Conservation (phyloP, 2,888 invertebrate species). For the Anoplius nigerrimus region DNA sequence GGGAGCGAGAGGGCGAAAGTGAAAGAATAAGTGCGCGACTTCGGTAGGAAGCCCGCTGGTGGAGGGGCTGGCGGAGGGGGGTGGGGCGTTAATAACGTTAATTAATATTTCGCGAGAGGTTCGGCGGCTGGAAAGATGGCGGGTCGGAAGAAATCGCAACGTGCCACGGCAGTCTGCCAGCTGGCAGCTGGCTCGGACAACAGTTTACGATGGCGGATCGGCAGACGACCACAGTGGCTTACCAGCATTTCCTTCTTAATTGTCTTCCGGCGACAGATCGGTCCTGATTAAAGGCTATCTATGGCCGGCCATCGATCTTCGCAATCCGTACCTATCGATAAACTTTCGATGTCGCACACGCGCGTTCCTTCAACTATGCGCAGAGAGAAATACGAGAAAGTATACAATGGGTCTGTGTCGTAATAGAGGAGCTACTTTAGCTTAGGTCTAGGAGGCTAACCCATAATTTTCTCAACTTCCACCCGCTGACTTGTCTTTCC, state of each 20-base stretch:
- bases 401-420: no score
- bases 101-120: conserved; percentile 79
- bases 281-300: no score
- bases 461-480: no score
- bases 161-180: conserved; percentile 70
- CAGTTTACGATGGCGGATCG: conserved; percentile 30
- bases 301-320: no score
- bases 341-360: no score
- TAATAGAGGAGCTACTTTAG: no score
- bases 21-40: conserved; percentile 10
- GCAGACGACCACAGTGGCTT: conserved; percentile 20
- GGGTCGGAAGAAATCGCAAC: conserved; percentile 40
- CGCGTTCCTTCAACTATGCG: no score
- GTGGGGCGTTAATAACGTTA: conserved; percentile 79
- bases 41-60: conserved; percentile 31
- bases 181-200: conserved; percentile 61
- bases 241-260: conserved; percentile 19
- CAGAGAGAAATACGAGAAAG: no score
- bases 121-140: conserved; percentile 63
- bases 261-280: neutral
- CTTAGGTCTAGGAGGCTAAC: no score
- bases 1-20: conserved; percentile 39
- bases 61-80: conserved; percentile 60
- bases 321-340: no score
- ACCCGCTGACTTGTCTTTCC: no score